phyloP scores from a whole-genome alignment of 1,140 invertebrate genomes.

The Ctenoplectra terminalis region DNA sequence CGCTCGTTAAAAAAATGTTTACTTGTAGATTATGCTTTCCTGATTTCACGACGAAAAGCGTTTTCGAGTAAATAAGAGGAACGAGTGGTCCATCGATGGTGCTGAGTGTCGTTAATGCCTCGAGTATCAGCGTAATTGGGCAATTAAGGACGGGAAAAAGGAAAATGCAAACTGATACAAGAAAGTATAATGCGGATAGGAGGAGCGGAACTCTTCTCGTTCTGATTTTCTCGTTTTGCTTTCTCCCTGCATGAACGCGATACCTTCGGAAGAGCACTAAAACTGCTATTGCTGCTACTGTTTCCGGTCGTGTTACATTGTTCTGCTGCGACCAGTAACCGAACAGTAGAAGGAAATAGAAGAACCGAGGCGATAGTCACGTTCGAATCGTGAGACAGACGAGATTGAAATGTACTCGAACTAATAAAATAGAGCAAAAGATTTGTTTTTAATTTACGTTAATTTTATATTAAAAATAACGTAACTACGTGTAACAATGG shows the following conservation, averaged over 20 bases:
- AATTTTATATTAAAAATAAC: no score
- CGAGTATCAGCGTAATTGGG: neutral
- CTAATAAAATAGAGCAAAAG: no score
- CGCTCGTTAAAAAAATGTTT: no score
- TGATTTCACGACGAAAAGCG: neutral
- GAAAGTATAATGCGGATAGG: neutral
- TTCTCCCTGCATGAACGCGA: neutral
- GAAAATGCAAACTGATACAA: neutral
- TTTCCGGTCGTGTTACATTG: no score
- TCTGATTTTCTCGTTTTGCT: neutral
- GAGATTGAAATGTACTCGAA: neutral
- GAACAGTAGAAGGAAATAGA: no score
- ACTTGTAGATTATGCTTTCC: neutral
- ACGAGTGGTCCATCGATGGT: neutral
- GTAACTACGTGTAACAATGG: no score
- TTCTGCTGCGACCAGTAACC: no score
- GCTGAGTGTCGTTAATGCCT: neutral
- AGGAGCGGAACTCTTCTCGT: neutral
- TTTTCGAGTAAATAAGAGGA: neutral
- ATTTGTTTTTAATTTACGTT: no score
- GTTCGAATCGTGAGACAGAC: no score
- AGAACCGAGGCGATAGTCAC: no score
- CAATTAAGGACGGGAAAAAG: neutral
- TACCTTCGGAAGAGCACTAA: no score
- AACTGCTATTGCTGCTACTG: no score